phyloP scores from a whole-genome alignment of 2,797 vertebrate genomes.

The Carapus acus region DNA sequence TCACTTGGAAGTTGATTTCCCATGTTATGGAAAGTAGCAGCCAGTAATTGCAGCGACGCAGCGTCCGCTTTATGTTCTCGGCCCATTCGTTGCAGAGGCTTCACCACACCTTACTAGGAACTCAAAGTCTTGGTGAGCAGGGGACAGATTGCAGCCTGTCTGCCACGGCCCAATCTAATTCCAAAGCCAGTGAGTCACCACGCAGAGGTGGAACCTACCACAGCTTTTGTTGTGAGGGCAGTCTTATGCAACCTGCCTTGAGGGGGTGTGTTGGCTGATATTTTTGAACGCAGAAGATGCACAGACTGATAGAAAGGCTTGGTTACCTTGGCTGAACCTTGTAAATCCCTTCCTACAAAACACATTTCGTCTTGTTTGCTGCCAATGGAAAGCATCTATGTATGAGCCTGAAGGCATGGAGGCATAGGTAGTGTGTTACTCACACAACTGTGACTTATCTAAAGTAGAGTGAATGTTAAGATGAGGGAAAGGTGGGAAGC shows the following conservation, averaged over 20 bases:
- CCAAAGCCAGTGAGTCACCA: conserved; percentile 44
- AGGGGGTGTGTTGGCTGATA: neutral
- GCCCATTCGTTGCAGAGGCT: conserved; percentile 30
- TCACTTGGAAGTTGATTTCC: conserved; percentile 25
- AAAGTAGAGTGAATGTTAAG: neutral
- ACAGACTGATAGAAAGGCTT: neutral
- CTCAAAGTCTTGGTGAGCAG: conserved; percentile 25
- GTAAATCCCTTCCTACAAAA: no score
- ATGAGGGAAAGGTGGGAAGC: neutral
- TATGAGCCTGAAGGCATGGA: neutral
- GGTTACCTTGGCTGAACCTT: neutral
- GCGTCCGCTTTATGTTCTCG: no score
- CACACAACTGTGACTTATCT: neutral
- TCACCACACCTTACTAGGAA: conserved; percentile 36
- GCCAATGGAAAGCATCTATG: neutral
- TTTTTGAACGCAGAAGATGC: neutral
- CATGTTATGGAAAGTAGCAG: conserved; percentile 2
- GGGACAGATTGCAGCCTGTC: conserved; percentile 36
- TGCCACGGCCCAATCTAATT: conserved; percentile 31
- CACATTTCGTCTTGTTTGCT: no score
- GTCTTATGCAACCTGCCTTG: conserved; percentile 31
- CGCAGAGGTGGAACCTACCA: conserved; percentile 28
- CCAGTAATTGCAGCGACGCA: conserved; percentile 25
- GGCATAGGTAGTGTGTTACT: neutral
- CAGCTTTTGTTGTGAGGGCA: conserved; percentile 30